These are phyloP conservation scores for Oryzias dopingdopingensis DNA, from an alignment of 2,797 vertebrate species.

Conservation along the genomic window DNA sequence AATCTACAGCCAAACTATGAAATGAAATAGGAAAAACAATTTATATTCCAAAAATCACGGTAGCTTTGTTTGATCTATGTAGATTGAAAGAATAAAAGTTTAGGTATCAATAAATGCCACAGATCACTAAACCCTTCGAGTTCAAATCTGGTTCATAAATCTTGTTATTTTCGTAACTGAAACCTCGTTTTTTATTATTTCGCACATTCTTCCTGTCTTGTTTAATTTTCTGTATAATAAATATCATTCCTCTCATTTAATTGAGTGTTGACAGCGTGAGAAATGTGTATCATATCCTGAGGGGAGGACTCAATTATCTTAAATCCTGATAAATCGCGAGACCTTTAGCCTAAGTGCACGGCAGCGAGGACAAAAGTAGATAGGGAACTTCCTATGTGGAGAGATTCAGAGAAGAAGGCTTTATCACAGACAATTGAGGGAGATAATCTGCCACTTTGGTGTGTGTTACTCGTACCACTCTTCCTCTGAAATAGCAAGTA, in stretches of 20 bases:
- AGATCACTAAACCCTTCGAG: conserved; percentile 13
- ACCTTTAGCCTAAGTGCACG: conserved; percentile 49
- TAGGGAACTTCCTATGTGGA: conserved; percentile 32
- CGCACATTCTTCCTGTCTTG: conserved; percentile 13
- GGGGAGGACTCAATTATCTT: conserved; percentile 40
- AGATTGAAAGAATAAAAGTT: conserved; percentile 8
- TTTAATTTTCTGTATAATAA: conserved; percentile 21
- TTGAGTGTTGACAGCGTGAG: conserved; percentile 20
- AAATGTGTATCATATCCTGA: conserved; percentile 33
- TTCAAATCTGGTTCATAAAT: conserved; percentile 9
- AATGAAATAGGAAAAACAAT: too few relatives aligned
- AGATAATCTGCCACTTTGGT: conserved; percentile 59
- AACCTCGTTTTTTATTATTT: conserved; percentile 4
- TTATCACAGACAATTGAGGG: conserved; percentile 39
- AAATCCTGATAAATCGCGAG: conserved; percentile 36
- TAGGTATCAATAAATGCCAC: conserved; percentile 6
- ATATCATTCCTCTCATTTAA: conserved; percentile 31
- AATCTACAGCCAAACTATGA: too few relatives aligned
- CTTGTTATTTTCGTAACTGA: not conserved
- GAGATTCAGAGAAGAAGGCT: conserved; percentile 53
- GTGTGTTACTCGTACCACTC: conserved; percentile 58
- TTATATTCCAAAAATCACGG: too few relatives aligned
- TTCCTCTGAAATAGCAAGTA: conserved; percentile 52
- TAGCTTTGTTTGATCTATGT: not conserved
- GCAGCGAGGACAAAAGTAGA: conserved; percentile 38